Conservation (phyloP, 1,140 invertebrate genomes). For the Chironomus striatipennis region DNA sequence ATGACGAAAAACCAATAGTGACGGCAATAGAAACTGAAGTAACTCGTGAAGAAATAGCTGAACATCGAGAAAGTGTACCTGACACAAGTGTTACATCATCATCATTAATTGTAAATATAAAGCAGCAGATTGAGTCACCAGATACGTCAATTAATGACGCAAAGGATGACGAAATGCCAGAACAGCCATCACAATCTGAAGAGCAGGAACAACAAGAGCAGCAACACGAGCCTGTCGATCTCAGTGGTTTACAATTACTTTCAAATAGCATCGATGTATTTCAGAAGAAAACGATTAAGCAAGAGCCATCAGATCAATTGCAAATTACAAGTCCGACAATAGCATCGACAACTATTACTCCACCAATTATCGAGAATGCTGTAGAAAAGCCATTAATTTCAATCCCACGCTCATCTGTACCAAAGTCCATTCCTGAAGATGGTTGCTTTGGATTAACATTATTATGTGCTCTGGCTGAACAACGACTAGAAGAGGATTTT, state of each 20-base stretch:
- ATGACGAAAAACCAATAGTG: slow-evolving; percentile 22
- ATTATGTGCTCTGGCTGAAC: slow-evolving; percentile 75
- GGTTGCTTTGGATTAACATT: slow-evolving; percentile 62
- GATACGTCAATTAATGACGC: background rate
- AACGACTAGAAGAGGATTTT: slow-evolving; percentile 62
- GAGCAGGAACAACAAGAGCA: background rate
- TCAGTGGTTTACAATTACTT: slow-evolving; percentile 69
- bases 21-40: slow-evolving; percentile 18
- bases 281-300: slow-evolving; percentile 42
- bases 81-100: background rate
- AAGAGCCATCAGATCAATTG: slow-evolving; percentile 34
- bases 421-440: slow-evolving; percentile 38
- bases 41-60: slow-evolving; percentile 8
- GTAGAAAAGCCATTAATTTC: too few species aligned
- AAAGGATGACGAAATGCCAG: slow-evolving; percentile 18
- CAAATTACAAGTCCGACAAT: background rate
- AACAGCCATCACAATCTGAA: slow-evolving; percentile 27
- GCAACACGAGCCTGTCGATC: slow-evolving; percentile 44
- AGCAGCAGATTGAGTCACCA: slow-evolving; percentile 16
- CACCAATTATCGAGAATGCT: background rate
- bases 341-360: background rate
- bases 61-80: slow-evolving; percentile 18
- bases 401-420: background rate
- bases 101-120: slow-evolving; percentile 19
- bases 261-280: slow-evolving; percentile 73